Conservation (phyloP, 2,888 invertebrate species). For the Mycogona germanica region DNA sequence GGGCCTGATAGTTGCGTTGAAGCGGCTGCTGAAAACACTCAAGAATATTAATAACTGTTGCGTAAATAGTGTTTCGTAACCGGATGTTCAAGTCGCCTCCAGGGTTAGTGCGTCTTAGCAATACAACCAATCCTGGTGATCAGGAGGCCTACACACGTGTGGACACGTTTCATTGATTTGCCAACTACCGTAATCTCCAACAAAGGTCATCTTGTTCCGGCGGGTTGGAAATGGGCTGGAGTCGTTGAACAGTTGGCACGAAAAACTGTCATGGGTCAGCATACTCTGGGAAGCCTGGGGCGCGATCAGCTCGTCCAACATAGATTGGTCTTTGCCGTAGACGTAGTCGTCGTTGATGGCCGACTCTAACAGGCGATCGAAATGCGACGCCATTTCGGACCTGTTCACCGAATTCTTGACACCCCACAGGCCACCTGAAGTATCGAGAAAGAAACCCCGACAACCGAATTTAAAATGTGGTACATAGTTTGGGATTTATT, state of each 20-base stretch:
- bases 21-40: no score
- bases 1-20: no score
- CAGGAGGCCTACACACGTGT: constrained; percentile 6
- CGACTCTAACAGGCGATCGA: background rate
- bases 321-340: constrained; percentile 10
- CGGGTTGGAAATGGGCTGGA: constrained; percentile 8
- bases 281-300: background rate
- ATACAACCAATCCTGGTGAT: constrained; percentile 12
- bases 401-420: constrained; percentile 5
- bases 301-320: constrained; percentile 5
- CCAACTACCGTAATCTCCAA: constrained; percentile 6
- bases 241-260: background rate
- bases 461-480: background rate
- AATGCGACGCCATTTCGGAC: background rate
- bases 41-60: no score
- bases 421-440: constrained; percentile 16
- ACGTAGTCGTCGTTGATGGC: background rate
- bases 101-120: no score
- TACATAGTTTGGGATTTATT: background rate
- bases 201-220: constrained; percentile 8
- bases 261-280: constrained; percentile 12
- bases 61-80: no score
- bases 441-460: background rate
- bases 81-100: no score
- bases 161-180: constrained; percentile 6